Base-by-base conservation (phyloP, 2,888 invertebrate genomes). In the Sinopyrophorus schimmeli region DNA sequence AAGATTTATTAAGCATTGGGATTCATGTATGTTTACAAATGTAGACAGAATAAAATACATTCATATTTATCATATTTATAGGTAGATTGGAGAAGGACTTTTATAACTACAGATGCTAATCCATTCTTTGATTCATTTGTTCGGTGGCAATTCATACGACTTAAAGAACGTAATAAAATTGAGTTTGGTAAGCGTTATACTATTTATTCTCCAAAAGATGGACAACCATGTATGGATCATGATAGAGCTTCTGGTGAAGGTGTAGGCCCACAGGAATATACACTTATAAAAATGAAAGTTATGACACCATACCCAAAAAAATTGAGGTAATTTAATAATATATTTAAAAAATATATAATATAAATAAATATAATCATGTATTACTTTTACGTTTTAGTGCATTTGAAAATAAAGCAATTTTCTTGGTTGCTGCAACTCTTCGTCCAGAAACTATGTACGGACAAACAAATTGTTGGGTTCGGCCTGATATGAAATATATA, bases 401-500 rank as follows among this genome's bases (percentile, higher is more conserved):
- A 30, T 72, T 81, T 54, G 65, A 75, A 56, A 75, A 75, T 32
- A 78, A 80, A 67, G 70, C 78, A 49, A 78, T 94, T n/a, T 92
- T 76, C 70, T 77, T 99, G 51, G 95, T 99, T 6, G 97, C 97
- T 10, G 99, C 97, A 5, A 99, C 99, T 3, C 76, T 99, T n/a
- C 81, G 98, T 48, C 97, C 99, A 1, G 99, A 99, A 77, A 99
- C 99, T 1, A 98, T 99, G 98, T 99, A 97, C 69, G 99, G 99
- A 0, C 99, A 99, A 77, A 99, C 99, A 0, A 99, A 99, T 71
- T 98, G 97, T 71, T 99, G 98, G 96, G 73, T 99, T 2, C 89
- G 89, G 66, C 99, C 99, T 0, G 95, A 97, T 67, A 90, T 98
- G 68, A 84, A 83, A 57, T 98, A 98, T 68, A 83, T 97, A 56